Evolutionary conservation across 2,797 vertebrate species (phyloP), one percentile per base, ranked within the genome.

Genomic region (Aeoliscus strigatus): DNA sequence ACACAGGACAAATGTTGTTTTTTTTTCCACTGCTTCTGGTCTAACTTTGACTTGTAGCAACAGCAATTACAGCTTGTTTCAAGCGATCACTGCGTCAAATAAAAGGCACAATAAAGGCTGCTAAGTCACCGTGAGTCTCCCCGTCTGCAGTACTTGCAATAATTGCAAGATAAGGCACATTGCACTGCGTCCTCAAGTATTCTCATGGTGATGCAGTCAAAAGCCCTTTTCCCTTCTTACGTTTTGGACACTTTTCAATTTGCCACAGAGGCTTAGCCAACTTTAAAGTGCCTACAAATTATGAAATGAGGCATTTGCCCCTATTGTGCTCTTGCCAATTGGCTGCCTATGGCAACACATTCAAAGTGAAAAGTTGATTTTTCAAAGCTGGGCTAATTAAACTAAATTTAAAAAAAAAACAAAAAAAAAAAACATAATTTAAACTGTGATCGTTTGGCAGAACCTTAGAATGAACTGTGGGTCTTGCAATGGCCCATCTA

Each of bases 321-420:
- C 80, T 48, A 82, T 82, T 87, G 84, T 79, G 52, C 62, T 71
- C 65, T 65, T 86, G 88, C 89, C 89, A 90, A 77, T 79, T 87
- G 87, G 83, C 81, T 80, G 77, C 64, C 66, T 74, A 84, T 85
- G 76, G 81, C 76, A 81, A 82, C 81, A 59, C 79, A 80, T 84
- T 75, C 81, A 85, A 86, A 85, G 81, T 75, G 71, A 81, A 87
- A 86, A 82, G 78, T 83, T 86, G 75, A 14, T 55, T 78, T 86
- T 88, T 88, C 82, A 86, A 85, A 84, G 83, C 77, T 73, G 55
- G 74, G 68, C 85, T 84, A 86, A 89, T 88, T 88, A 87, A 81
- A 81, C 71, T 73, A 86, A 83, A 84, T 87, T n/a, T n/a, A n/a
- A 71, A 88, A 87, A 84, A 75, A 75, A 63, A 72, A 77, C 77